phyloP scores from a whole-genome alignment of 1,140 invertebrate species.

The Euschistus heros region DNA sequence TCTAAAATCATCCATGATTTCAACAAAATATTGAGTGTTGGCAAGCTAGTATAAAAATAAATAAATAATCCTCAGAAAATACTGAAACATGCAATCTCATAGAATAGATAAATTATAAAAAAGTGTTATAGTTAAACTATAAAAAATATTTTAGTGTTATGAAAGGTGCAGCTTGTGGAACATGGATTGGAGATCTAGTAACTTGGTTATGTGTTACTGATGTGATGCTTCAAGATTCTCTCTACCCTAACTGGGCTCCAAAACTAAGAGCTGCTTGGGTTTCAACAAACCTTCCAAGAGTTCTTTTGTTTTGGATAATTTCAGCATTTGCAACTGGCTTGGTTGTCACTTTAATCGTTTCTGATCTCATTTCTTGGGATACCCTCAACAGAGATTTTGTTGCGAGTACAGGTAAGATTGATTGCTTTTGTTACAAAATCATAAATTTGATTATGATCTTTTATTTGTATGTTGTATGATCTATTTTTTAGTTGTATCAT shows the following conservation, averaged over 20 bases:
- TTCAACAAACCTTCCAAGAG: constrained; percentile 36
- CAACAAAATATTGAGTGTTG: too few species aligned
- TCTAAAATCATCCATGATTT: too few species aligned
- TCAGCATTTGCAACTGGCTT: constrained; percentile 37
- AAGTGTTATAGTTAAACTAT: too few species aligned
- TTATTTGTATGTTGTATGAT: too few species aligned
- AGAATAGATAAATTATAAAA: too few species aligned
- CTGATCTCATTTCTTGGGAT: constrained; percentile 45
- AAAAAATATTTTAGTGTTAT: constrained; percentile 35
- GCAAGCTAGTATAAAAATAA: too few species aligned
- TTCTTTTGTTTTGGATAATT: constrained; percentile 44
- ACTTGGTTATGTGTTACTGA: constrained; percentile 46
- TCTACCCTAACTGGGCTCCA: constrained; percentile 43
- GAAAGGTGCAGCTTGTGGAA: constrained; percentile 46
- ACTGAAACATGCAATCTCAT: too few species aligned
- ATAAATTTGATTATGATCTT: too few species aligned
- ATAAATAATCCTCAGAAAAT: too few species aligned
- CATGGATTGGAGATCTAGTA: constrained; percentile 47
- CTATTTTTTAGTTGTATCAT: too few species aligned
- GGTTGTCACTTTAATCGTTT: constrained; percentile 43
- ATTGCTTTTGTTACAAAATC: too few species aligned
- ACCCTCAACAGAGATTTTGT: constrained; percentile 42
- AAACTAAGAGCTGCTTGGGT: constrained; percentile 38
- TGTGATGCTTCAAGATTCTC: constrained; percentile 47
- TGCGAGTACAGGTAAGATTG: constrained; percentile 37